These are phyloP conservation scores for Lagodon rhomboides DNA, from an alignment of 2,797 vertebrate genomes.

Conservation along the genomic window DNA sequence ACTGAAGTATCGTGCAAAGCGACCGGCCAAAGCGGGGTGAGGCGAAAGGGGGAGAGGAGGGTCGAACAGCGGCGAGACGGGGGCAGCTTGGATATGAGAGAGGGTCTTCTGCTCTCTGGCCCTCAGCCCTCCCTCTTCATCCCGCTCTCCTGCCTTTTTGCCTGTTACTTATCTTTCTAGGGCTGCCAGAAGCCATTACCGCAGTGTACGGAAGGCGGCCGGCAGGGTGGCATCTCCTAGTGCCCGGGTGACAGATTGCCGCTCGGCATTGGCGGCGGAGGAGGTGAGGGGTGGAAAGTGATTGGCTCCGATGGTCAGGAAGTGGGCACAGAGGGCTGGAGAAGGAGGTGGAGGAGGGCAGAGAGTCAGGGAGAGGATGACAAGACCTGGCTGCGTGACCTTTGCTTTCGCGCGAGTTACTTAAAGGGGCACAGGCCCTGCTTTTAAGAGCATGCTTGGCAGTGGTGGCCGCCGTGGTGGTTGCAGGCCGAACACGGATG, in stretches of 20 bases:
- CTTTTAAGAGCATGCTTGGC: constrained; percentile 84
- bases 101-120: constrained; percentile 85
- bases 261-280: constrained; percentile 94
- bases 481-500: constrained; percentile 76
- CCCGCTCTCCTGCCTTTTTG: constrained; percentile 70
- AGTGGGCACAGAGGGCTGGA: constrained; percentile 90
- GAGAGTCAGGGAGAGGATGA: constrained; percentile 83
- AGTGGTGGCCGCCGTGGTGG: constrained; percentile 76
- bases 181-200: constrained; percentile 99
- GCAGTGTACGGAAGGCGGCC: constrained; percentile 96
- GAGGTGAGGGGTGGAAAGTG: constrained; percentile 90
- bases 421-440: constrained; percentile 83
- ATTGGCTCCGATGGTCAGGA: constrained; percentile 96
- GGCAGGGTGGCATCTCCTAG: constrained; percentile 95
- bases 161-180: constrained; percentile 84
- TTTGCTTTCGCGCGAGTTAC: constrained; percentile 83
- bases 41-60: constrained; percentile 75
- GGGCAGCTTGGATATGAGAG: constrained; percentile 79
- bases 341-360: constrained; percentile 82
- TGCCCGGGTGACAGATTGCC: constrained; percentile 99
- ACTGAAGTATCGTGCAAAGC: constrained; percentile 98
- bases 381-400: constrained; percentile 87
- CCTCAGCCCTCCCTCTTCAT: constrained; percentile 56
- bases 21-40: constrained; percentile 91
- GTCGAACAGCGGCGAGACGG: constrained; percentile 72